phyloP scores from a whole-genome alignment of 2,888 invertebrate genomes.

The Iphiclides podalirius region DNA sequence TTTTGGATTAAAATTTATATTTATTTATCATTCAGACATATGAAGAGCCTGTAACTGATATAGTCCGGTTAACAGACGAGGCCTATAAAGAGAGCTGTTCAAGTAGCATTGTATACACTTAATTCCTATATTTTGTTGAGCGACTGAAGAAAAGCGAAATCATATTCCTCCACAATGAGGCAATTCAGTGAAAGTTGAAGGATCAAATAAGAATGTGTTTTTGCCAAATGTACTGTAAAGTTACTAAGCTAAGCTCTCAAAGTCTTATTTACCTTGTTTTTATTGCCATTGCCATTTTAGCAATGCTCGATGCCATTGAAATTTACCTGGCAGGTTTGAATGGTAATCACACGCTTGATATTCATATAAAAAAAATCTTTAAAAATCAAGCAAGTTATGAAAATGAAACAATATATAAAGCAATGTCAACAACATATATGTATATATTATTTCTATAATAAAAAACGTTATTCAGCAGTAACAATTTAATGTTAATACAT shows the following conservation, averaged over 20 bases:
- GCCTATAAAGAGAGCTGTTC: slow-evolving; percentile 78
- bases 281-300: too few species aligned
- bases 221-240: slow-evolving; percentile 58
- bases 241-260: too few species aligned
- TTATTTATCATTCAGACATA: slow-evolving; percentile 22
- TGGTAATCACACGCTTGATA: too few species aligned
- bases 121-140: slow-evolving; percentile 73
- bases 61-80: slow-evolving; percentile 73
- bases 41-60: slow-evolving; percentile 40
- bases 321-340: too few species aligned
- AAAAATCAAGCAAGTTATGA: too few species aligned
- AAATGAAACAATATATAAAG: slow-evolving; percentile 64
- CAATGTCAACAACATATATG: slow-evolving; percentile 73
- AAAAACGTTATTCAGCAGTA: slow-evolving; percentile 54
- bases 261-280: too few species aligned
- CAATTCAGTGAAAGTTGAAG: slow-evolving; percentile 85
- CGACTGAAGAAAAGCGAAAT: slow-evolving; percentile 71
- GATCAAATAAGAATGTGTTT: slow-evolving; percentile 65
- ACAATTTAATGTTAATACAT: slow-evolving; percentile 53
- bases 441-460: slow-evolving; percentile 59
- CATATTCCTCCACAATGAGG: slow-evolving; percentile 83
- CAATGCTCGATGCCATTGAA: too few species aligned
- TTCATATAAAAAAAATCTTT: too few species aligned
- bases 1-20: too few species aligned
- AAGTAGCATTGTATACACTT: slow-evolving; percentile 75